Evolutionary conservation across 2,888 invertebrate genomes (phyloP), one percentile per base, ranked within the genome.

Genomic region (Allacma fusca): DNA sequence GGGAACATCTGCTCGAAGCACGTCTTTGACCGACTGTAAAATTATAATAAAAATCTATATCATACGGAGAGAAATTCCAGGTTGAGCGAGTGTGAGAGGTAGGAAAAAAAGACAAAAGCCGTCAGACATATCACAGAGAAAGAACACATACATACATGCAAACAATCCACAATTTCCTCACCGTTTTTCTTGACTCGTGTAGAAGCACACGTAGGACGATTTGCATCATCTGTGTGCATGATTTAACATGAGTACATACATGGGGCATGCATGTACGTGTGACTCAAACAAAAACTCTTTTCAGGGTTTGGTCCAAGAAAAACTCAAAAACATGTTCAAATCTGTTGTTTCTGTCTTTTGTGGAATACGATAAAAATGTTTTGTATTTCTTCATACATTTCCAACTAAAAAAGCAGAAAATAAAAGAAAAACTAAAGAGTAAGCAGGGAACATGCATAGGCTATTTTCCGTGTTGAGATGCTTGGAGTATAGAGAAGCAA

Each of bases 1-100:
- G 59, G 83, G 81, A 75, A 80, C 79, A 75, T 83, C 83, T 73
- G 79, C 78, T 71, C n/a, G 21, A 62, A 62, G 62, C 23, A 62
- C 62, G 62, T 62, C 62, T 26, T 26, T 62, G 24, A 62, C 62
- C 19, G 62, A 62, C 50, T 50, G 50, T 16, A 50, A 50, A 50
- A 50, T 50, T 50, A 50, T 50, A 50, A 50, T 50, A 50, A 50
- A 50, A 50, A 12, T 50, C 16, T 19, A 19, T 50, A 19, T 50
- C 5, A n/a, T 12, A 50, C 5, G 19, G 50, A 16, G 16, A 16
- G 2, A n/a, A 5, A 50, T 9, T 34, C 9, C 34, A 34, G 9
- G 34, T 50, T 50, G 50, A 50, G 50, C 16, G 50, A 16, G 19
- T 16, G 50, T 50, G 50, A 50, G 50, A 50, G 16, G 50, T 50